A percentile compares a stretch with the other conserved stretches of the same genome.
Evolutionary conservation across 2,797 vertebrate genomes (phyloP).

Genomic region (Toxotes lorentzi): DNA sequence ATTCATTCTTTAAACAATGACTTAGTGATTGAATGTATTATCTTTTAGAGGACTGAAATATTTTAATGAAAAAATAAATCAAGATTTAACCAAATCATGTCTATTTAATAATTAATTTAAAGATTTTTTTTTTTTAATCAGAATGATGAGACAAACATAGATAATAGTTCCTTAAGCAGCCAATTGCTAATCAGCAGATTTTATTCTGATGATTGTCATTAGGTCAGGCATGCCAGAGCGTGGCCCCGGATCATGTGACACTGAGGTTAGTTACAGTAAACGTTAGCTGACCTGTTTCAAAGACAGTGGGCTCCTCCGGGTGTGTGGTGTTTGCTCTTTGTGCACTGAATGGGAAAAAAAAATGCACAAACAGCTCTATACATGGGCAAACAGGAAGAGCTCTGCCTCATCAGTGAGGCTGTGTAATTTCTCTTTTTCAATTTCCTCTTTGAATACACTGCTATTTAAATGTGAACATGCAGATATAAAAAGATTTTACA

Average conservation of each 20-base stretch:
- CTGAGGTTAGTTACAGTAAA: constrained; percentile 59
- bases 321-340: constrained; percentile 22
- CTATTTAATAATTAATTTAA: not conserved
- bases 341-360: constrained; percentile 28
- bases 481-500: not conserved
- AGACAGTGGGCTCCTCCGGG: constrained; percentile 49
- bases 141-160: constrained; percentile 19
- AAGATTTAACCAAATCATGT: too few relatives aligned
- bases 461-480: constrained; percentile 2
- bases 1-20: not conserved
- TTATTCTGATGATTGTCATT: constrained; percentile 47
- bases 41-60: not conserved
- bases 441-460: not conserved
- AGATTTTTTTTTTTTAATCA: too few relatives aligned
- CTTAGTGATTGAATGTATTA: not conserved
- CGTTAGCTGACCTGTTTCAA: constrained; percentile 73
- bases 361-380: constrained; percentile 15
- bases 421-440: not conserved
- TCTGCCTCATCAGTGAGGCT: constrained; percentile 2
- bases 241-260: constrained; percentile 28
- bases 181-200: constrained; percentile 44
- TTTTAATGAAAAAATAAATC: not conserved
- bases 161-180: constrained; percentile 10
- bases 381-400: constrained; percentile 1
- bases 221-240: constrained; percentile 44